Evolutionary conservation across 2,888 invertebrate genomes (phyloP).

Genomic region (Conops quadrifasciatus): DNA sequence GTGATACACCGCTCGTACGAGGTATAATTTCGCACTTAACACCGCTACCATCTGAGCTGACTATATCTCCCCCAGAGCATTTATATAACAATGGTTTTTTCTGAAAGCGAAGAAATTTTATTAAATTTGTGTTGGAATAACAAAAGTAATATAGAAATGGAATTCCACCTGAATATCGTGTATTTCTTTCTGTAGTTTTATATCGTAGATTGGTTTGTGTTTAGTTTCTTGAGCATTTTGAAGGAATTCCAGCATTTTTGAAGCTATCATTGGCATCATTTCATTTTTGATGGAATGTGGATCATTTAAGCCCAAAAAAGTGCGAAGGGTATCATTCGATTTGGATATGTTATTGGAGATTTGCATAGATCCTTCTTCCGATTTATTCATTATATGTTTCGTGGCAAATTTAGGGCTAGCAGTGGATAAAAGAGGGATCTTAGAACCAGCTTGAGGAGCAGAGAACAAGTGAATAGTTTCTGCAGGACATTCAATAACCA

Average conservation of each 20-base stretch:
- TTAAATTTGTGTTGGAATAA: background rate
- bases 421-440: background rate
- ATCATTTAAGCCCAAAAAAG: conserved; percentile 42
- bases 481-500: conserved; percentile 45
- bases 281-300: conserved; percentile 41
- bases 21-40: conserved; percentile 50
- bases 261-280: conserved; percentile 50
- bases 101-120: conserved; percentile 39
- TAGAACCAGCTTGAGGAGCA: conserved; percentile 25
- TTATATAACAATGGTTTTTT: conserved; percentile 51
- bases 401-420: background rate
- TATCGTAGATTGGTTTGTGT: conserved; percentile 52
- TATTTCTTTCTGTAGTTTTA: conserved; percentile 54
- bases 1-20: conserved; percentile 49
- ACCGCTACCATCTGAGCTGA: conserved; percentile 53
- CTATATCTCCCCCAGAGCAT: conserved; percentile 52
- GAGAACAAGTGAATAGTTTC: conserved; percentile 29
- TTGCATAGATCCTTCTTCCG: background rate
- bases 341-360: conserved; percentile 7
- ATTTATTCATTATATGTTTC: conserved; percentile 1
- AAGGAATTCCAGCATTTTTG: conserved; percentile 48
- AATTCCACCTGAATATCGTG: conserved; percentile 52
- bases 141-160: background rate
- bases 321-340: conserved; percentile 41
- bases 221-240: conserved; percentile 45